A percentile compares a stretch with the other conserved stretches of the same genome.
Evolutionary conservation across 2,113 vertebrate species (phyloP).

Genomic region (human): GRCh38 chr1:80520501-80521000

Average conservation of each 20-base stretch:
- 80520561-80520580: background rate
- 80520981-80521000: accelerated
- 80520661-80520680: background rate
- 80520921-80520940: background rate
- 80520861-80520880: background rate
- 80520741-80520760: background rate
- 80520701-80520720: background rate
- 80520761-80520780: background rate
- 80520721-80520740: background rate
- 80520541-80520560: background rate
- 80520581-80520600: background rate
- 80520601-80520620: background rate
- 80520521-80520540: background rate
- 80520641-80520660: background rate
- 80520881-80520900: background rate
- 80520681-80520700: background rate
- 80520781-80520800: background rate
- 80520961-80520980: accelerated
- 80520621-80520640: background rate
- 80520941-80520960: background rate
- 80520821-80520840: background rate
- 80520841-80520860: background rate
- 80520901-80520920: background rate
- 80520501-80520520: background rate
- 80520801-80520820: background rate